Base-by-base conservation (phyloP, 2,113 vertebrate genomes). In the Calyptomena viridis region DNA sequence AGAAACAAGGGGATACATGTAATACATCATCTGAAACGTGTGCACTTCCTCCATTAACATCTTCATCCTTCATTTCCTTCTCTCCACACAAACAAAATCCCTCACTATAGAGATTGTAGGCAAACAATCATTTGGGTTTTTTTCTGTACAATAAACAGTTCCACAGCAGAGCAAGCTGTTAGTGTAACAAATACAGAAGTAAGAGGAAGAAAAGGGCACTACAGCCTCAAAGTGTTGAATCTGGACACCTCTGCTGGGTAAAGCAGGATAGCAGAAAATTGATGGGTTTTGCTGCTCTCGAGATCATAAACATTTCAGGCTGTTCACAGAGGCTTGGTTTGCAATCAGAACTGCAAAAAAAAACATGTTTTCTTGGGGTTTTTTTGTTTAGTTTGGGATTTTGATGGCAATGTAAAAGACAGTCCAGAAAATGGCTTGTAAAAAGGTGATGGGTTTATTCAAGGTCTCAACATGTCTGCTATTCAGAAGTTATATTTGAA, bases 351-450 rank as follows among this genome's bases (percentile, higher is more conserved):
- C 23, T 55, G 59, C 1, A 73, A 46, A 66, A 68, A 31, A 31
- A 39, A 17, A 2, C 2, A 19, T 13, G 15, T 24, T 73, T 63
- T 6, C 12, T 72, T 14, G 6, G 14, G 17, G 1, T 2, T 1
- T 3, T 22, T n/a, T 68, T 66, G 11, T 76, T 79, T 49, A 69
- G 22, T 28, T 88, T 56, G 60, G 42, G 46, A 21, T 59, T 84
- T 91, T 49, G 46, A 49, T 40, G 37, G 37, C 23, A 28, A 66
- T 86, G 86, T 76, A 88, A 68, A 92, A 86, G 58, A 49, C 9
- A 31, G 49, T 21, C 44, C 58, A 56, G 71, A 47, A 90, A 74
- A 80, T 1, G 1, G 17, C 7, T 50, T 21, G 20, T 28, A 40
- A 46, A 86, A 69, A 60, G 2, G 1, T 33, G 5, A 64, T 25